Conservation (phyloP, 2,888 invertebrate genomes). For the Drosophila falleni region DNA sequence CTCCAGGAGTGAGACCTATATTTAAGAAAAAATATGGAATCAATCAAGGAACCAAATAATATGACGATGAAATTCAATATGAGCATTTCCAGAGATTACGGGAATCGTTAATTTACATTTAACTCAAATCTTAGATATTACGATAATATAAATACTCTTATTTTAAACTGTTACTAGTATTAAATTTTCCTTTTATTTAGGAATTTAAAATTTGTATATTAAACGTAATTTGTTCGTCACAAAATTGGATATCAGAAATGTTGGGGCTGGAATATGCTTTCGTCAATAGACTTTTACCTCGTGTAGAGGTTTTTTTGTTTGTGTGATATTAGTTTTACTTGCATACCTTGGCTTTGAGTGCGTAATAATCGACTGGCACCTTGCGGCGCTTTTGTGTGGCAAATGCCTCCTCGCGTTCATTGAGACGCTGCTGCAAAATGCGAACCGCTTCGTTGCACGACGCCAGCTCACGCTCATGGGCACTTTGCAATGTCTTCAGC, state of each 20-base stretch:
- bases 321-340: constrained; percentile 1
- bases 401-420: constrained; percentile 85
- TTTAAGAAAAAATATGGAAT: not conserved
- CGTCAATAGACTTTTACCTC: too few species aligned
- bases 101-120: too few species aligned
- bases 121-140: too few species aligned
- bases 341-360: constrained; percentile 85
- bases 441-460: constrained; percentile 85
- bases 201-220: too few species aligned
- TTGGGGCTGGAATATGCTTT: too few species aligned
- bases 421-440: constrained; percentile 84
- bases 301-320: too few species aligned
- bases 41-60: not conserved
- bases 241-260: too few species aligned
- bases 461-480: constrained; percentile 90
- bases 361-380: constrained; percentile 85
- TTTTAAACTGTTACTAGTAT: too few species aligned
- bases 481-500: constrained; percentile 91
- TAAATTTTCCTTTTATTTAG: too few species aligned
- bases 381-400: constrained; percentile 85
- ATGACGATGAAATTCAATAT: not conserved
- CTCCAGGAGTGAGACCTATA: constrained; percentile 85
- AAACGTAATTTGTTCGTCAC: too few species aligned
- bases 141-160: too few species aligned
- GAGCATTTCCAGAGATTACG: not conserved